Percentiles rank a stretch among this genome's conserved stretches.
Conservation (phyloP, 2,113 vertebrate genomes). For the Meleagris gallopavo region DNA sequence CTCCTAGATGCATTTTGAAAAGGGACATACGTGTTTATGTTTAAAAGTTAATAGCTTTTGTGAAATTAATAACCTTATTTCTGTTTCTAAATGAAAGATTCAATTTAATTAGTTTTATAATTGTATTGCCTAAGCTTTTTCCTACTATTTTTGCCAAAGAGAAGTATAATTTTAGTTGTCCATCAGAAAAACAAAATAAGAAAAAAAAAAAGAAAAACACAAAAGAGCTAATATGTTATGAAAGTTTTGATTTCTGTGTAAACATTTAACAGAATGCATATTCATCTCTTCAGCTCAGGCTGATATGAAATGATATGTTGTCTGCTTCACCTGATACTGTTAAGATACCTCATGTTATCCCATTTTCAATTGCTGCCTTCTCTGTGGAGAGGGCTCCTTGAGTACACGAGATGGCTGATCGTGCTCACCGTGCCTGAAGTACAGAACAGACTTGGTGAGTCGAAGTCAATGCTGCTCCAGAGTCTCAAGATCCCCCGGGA, state of each 20-base stretch:
- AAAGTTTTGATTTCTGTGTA: neutral
- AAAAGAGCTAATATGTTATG: neutral
- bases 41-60: neutral
- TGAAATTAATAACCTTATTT: neutral
- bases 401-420: neutral
- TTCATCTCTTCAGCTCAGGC: neutral
- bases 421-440: neutral
- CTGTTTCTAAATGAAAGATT: neutral
- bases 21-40: neutral
- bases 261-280: neutral
- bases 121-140: neutral
- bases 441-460: neutral
- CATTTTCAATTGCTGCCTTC: neutral
- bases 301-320: neutral
- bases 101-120: neutral
- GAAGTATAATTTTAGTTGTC: neutral
- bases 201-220: neutral
- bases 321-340: accelerated
- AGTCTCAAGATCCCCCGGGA: neutral
- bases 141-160: neutral
- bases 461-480: accelerated
- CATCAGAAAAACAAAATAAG: neutral
- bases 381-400: neutral
- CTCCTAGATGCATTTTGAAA: neutral
- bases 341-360: neutral